Base-by-base conservation (phyloP, 2,113 vertebrate species). In the Haplochromis vanheusdeni region DNA sequence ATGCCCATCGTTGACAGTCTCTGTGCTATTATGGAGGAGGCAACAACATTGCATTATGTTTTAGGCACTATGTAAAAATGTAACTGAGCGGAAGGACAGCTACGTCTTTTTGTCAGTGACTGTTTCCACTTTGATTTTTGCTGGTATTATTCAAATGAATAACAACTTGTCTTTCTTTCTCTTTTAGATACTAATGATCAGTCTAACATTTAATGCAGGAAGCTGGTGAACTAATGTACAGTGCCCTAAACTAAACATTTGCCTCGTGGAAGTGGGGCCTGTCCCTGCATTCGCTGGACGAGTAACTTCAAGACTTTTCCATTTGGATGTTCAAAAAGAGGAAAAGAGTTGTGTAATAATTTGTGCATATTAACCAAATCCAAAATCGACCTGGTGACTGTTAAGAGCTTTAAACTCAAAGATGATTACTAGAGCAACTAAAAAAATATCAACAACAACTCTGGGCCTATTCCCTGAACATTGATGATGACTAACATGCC, bases 1-100 rank as follows among this genome's bases (percentile, higher is more conserved):
- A 92, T 96, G 97, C 28, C 99, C 99, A 0, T 99, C 99, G 0
- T 99, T 99, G 94, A 99, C 98, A 1, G 98, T 99, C 95, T 99
- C 98, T 0, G 98, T 84, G 42, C 99, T 99, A 94, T 0, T 65
- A 93, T 17, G 40, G 7, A 54, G 4, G 3, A 12, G 4, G n/a
- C 1, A 26, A 58, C 21, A 51, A 7, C 23, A 17, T 2, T 6
- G 8, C 14, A 3, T 68, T 17, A 16, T 9, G 13, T 42, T 40
- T 33, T 13, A 55, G 12, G 16, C 19, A 84, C 13, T 65, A 35
- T 9, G 47, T 11, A 42, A 19, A 31, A 75, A 14, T 19, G 6
- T 47, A 9, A 2, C 26, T 65, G 21, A 28, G 14, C 2, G 1
- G 49, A 70, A 31, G 19, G 6, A 21, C 23, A 23, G 65, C 35